These are phyloP conservation scores for Malurus alboscapulatus DNA, from an alignment of 2,113 vertebrate species.

Conservation along the genomic window DNA sequence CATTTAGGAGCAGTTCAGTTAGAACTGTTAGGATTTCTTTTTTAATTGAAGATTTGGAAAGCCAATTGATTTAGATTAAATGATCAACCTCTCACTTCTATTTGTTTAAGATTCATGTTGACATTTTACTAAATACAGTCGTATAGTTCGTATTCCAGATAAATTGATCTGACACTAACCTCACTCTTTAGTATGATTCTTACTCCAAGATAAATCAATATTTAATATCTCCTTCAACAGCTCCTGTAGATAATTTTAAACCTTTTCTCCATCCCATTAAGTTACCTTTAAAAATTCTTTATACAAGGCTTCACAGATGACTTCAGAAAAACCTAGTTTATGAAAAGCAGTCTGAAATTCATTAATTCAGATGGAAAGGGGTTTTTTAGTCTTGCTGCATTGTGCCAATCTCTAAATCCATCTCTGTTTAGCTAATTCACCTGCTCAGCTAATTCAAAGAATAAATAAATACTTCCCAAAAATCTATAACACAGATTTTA, in stretches of 20 bases:
- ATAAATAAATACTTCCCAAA: slow-evolving; percentile 51
- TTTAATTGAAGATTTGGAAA: slow-evolving; percentile 38
- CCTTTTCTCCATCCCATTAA: slow-evolving; percentile 90
- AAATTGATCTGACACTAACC: slow-evolving; percentile 83
- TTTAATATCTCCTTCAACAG: slow-evolving; percentile 87
- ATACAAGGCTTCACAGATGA: slow-evolving; percentile 70
- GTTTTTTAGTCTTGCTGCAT: slow-evolving; percentile 33
- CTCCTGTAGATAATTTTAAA: slow-evolving; percentile 83
- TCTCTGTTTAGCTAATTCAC: slow-evolving; percentile 51
- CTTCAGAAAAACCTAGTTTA: slow-evolving; percentile 56
- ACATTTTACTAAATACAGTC: slow-evolving; percentile 51
- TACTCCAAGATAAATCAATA: slow-evolving; percentile 88
- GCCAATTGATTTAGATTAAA: slow-evolving; percentile 23
- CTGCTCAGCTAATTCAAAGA: slow-evolving; percentile 49
- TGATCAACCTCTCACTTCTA: background rate
- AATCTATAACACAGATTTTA: slow-evolving; percentile 11
- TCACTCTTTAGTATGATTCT: slow-evolving; percentile 79
- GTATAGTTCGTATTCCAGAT: slow-evolving; percentile 83
- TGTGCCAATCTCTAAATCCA: slow-evolving; percentile 47
- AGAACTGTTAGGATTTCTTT: slow-evolving; percentile 15
- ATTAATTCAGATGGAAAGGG: slow-evolving; percentile 47
- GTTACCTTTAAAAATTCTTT: slow-evolving; percentile 85
- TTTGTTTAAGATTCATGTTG: slow-evolving; percentile 60
- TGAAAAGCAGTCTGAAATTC: slow-evolving; percentile 52
- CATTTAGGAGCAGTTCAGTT: slow-evolving; percentile 27